Conservation (phyloP, 2,888 invertebrate species). For the Crossocerus cetratus region DNA sequence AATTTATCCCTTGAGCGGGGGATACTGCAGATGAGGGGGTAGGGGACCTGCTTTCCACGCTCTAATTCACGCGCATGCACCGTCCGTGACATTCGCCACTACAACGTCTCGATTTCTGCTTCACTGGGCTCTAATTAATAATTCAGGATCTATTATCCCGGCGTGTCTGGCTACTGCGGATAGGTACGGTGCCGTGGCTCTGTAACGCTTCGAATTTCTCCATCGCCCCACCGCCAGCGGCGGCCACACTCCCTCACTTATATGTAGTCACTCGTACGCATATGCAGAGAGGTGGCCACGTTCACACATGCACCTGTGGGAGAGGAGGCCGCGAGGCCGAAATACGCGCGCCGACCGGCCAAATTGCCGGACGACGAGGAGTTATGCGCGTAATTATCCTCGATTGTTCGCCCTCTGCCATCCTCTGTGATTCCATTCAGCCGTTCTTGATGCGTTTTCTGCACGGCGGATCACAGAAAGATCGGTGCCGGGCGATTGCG, state of each 20-base stretch:
- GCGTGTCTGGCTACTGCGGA: background rate
- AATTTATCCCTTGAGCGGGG: constrained; percentile 34
- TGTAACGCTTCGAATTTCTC: constrained; percentile 21
- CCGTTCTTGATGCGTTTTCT: constrained; percentile 10
- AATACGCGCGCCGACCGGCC: constrained; percentile 3
- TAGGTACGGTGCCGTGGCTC: background rate
- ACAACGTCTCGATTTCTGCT: constrained; percentile 46
- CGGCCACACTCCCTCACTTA: background rate
- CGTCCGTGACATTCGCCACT: constrained; percentile 28
- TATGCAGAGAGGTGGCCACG: no score
- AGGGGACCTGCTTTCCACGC: constrained; percentile 24
- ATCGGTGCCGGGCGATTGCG: no score
- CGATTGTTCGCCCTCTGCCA: constrained; percentile 11
- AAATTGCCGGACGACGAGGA: constrained; percentile 13
- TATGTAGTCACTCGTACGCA: no score
- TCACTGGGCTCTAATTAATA: constrained; percentile 44
- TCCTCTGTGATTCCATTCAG: background rate
- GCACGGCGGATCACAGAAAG: background rate
- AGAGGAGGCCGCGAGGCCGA: background rate
- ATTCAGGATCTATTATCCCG: constrained; percentile 46
- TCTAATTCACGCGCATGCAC: constrained; percentile 29
- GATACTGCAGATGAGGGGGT: constrained; percentile 12
- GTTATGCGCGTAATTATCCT: constrained; percentile 28
- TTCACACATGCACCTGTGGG: background rate
- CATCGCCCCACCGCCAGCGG: background rate